These are phyloP conservation scores for Spinus pinus DNA, from an alignment of 2,797 vertebrate genomes.

Conservation along the genomic window DNA sequence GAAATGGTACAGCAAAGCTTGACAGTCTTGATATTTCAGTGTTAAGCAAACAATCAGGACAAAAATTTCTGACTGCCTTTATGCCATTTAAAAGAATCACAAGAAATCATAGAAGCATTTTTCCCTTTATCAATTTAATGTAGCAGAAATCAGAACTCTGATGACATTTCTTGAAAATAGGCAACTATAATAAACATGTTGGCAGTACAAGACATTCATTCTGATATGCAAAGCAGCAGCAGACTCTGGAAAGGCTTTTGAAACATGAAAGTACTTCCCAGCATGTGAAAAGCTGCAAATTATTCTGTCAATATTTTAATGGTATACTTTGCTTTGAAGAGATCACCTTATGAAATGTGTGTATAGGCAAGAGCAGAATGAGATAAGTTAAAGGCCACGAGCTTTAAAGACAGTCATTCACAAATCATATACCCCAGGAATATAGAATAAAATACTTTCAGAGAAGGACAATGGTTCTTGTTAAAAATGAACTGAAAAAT, in stretches of 20 bases:
- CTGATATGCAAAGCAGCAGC: constrained; percentile 53
- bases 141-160: constrained; percentile 27
- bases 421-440: not conserved
- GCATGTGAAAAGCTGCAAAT: constrained; percentile 43
- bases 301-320: constrained; percentile 60
- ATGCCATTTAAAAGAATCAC: not conserved
- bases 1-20: not conserved
- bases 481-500: not conserved
- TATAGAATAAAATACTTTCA: not conserved
- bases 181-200: constrained; percentile 25
- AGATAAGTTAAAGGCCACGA: not conserved
- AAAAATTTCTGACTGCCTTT: constrained; percentile 3
- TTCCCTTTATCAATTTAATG: constrained; percentile 38
- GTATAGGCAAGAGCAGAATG: not conserved
- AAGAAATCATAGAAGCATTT: constrained; percentile 23
- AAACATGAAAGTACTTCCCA: constrained; percentile 4
- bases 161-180: constrained; percentile 47
- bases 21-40: not conserved
- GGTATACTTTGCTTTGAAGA: constrained; percentile 21
- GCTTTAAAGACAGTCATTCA: constrained; percentile 11
- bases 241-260: constrained; percentile 16
- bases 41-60: not conserved
- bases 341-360: constrained; percentile 18
- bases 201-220: constrained; percentile 34
- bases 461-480: not conserved